Conservation (phyloP, 2,888 invertebrate genomes). For the Aporophyla nigra region DNA sequence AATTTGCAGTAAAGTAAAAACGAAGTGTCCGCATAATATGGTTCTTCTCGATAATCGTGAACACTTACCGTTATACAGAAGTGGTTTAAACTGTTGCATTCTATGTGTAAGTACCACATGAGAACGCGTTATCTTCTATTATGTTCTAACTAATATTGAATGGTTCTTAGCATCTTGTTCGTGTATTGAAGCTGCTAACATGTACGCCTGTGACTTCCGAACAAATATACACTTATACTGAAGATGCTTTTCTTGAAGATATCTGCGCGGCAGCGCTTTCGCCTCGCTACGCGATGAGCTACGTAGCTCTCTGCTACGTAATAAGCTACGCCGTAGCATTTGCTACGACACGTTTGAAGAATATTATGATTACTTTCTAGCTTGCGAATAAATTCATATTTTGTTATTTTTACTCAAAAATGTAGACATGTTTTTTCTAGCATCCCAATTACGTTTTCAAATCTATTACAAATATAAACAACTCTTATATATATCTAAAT, state of each 20-base stretch:
- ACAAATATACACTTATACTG: slow-evolving; percentile 15
- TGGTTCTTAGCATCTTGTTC: slow-evolving; percentile 36
- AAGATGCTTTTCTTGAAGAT: not conserved
- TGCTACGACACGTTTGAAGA: slow-evolving; percentile 16
- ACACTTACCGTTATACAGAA: slow-evolving; percentile 50
- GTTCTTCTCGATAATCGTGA: slow-evolving; percentile 62
- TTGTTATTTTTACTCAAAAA: not conserved
- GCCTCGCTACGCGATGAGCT: slow-evolving; percentile 10
- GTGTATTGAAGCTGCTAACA: slow-evolving; percentile 17
- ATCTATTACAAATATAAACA: slow-evolving; percentile 11
- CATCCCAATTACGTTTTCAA: slow-evolving; percentile 8
- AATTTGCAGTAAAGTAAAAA: slow-evolving; percentile 84
- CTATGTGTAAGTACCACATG: slow-evolving; percentile 42
- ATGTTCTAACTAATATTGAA: slow-evolving; percentile 31
- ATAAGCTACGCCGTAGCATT: slow-evolving; percentile 41
- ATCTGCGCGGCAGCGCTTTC: not conserved
- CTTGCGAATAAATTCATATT: not conserved
- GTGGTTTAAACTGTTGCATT: slow-evolving; percentile 58
- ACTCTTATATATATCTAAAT: not conserved
- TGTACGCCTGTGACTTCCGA: slow-evolving; percentile 9
- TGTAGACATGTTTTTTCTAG: not conserved
- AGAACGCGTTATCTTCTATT: slow-evolving; percentile 48
- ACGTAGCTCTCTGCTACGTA: not conserved
- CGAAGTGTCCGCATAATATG: slow-evolving; percentile 55
- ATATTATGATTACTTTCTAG: slow-evolving; percentile 20